These are phyloP conservation scores for Achlya flavicornis DNA, from an alignment of 2,888 invertebrate genomes.

Conservation along the genomic window DNA sequence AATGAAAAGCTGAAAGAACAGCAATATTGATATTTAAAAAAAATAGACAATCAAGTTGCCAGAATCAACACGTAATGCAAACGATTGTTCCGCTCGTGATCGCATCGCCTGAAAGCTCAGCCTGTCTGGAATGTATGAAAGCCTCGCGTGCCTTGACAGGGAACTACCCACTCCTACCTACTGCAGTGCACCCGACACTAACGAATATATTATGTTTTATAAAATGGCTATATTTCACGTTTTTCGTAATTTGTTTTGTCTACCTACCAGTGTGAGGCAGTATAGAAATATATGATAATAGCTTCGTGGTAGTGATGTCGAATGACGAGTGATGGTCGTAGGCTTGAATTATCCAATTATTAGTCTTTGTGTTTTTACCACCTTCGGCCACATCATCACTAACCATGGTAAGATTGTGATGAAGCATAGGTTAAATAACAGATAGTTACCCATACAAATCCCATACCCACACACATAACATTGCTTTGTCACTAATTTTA, in stretches of 20 bases:
- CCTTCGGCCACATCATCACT: too few relatives aligned
- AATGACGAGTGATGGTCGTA: neutral
- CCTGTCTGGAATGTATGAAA: constrained; percentile 31
- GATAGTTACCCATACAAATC: too few relatives aligned
- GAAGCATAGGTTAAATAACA: too few relatives aligned
- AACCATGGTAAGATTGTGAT: too few relatives aligned
- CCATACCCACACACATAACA: too few relatives aligned
- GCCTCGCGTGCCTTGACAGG: constrained; percentile 31
- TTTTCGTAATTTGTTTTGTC: constrained; percentile 21
- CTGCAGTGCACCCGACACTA: neutral
- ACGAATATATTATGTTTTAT: constrained; percentile 26
- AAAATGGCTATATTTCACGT: constrained; percentile 18
- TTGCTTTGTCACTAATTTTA: too few relatives aligned
- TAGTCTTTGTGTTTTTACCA: too few relatives aligned
- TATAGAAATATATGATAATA: neutral
- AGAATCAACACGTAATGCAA: constrained; percentile 10
- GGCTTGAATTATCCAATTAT: too few relatives aligned
- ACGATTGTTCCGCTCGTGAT: constrained; percentile 12
- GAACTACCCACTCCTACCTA: constrained; percentile 19
- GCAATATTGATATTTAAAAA: neutral
- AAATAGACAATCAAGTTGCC: constrained; percentile 8
- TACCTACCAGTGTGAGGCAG: constrained; percentile 16
- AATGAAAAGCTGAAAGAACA: neutral
- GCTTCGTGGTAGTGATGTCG: too few relatives aligned
- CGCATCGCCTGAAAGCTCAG: constrained; percentile 25